Conservation (phyloP, 2,113 vertebrate genomes). For the Scytalopus superciliaris region DNA sequence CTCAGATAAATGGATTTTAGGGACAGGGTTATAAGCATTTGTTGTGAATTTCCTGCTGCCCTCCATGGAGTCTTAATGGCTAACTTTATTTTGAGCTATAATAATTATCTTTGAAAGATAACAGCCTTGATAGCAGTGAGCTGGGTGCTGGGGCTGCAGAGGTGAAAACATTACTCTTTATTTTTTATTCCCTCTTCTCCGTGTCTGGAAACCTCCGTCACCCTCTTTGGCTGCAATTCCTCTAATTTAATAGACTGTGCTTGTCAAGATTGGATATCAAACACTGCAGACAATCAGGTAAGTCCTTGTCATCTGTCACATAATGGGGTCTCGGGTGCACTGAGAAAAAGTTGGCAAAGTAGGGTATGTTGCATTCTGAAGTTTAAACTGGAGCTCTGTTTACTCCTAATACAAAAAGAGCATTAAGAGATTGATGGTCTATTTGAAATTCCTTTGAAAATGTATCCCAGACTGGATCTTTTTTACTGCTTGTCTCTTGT, state of each 20-base stretch:
- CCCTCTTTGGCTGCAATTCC: neutral
- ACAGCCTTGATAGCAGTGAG: neutral
- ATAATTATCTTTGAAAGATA: neutral
- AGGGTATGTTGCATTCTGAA: neutral
- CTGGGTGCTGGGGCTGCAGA: neutral
- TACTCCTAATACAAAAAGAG: conserved; percentile 16
- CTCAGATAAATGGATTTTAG: conserved; percentile 34
- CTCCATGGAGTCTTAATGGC: neutral
- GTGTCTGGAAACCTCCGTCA: neutral
- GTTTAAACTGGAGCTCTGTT: conserved; percentile 7
- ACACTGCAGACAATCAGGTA: neutral
- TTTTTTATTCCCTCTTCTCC: neutral
- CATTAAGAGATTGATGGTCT: conserved; percentile 41
- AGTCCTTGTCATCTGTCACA: conserved; percentile 42
- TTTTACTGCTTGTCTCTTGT: conserved; percentile 28
- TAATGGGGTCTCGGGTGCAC: neutral
- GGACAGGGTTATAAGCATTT: conserved; percentile 2
- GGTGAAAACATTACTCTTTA: neutral
- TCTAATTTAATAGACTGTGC: conserved; percentile 40
- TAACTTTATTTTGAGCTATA: neutral
- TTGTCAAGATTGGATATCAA: conserved; percentile 32
- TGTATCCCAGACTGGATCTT: conserved; percentile 9
- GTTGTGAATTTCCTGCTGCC: neutral
- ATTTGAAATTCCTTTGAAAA: conserved; percentile 58
- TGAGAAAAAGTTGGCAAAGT: conserved; percentile 8